phyloP scores from a whole-genome alignment of 2,113 vertebrate species.

The Acrocephalus arundinaceus region DNA sequence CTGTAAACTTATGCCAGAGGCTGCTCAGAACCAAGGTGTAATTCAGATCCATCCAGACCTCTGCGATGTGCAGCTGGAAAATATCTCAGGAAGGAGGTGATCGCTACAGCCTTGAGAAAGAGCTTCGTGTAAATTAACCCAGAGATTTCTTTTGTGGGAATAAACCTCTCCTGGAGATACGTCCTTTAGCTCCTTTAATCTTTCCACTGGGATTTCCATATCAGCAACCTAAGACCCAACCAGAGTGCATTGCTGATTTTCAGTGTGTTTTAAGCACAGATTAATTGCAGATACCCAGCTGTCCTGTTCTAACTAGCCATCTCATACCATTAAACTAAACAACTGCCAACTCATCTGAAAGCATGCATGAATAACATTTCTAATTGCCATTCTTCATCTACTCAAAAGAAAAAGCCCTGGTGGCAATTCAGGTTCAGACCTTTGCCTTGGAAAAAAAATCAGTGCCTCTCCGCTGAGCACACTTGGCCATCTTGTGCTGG shows the following conservation, averaged over 20 bases:
- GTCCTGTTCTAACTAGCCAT: background rate
- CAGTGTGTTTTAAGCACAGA: background rate
- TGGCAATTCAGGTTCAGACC: background rate
- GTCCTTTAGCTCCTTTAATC: background rate
- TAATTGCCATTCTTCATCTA: background rate
- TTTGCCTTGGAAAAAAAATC: background rate
- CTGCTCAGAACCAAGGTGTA: constrained; percentile 47
- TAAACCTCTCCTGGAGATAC: background rate
- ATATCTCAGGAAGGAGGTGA: constrained; percentile 33
- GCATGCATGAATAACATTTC: background rate
- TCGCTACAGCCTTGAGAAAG: constrained; percentile 6
- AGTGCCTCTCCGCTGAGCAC: rapidly evolving
- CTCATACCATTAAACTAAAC: background rate
- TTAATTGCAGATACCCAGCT: background rate
- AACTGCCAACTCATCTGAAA: background rate
- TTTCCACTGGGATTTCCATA: constrained; percentile 1
- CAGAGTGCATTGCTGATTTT: background rate
- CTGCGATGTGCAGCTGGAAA: constrained; percentile 42
- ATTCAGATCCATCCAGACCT: constrained; percentile 27
- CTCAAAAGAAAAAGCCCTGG: background rate
- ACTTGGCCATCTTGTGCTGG: background rate
- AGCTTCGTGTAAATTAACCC: constrained; percentile 29
- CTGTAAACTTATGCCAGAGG: constrained; percentile 45
- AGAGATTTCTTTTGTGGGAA: constrained; percentile 7
- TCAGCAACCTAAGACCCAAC: background rate